These are phyloP conservation scores for Aspiorhynchus laticeps DNA, from an alignment of 2,113 vertebrate genomes.

Conservation along the genomic window DNA sequence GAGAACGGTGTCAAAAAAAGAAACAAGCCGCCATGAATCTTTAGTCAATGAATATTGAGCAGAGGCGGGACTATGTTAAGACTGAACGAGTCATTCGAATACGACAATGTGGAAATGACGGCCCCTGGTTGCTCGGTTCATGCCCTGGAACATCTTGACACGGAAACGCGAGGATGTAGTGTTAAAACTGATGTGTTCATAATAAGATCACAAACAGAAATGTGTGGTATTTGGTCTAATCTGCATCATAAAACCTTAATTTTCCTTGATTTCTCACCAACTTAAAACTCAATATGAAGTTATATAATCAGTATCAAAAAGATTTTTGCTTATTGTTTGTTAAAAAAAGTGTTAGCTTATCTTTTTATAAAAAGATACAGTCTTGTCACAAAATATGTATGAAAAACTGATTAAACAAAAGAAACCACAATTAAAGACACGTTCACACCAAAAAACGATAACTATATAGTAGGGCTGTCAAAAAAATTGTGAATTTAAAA, in stretches of 20 bases:
- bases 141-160: not conserved
- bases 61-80: not conserved
- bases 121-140: not conserved
- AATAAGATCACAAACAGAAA: not conserved
- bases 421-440: too few relatives aligned
- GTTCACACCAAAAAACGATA: too few relatives aligned
- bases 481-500: too few relatives aligned
- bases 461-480: too few relatives aligned
- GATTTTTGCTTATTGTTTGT: not conserved
- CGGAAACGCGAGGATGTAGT: not conserved
- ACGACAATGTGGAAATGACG: not conserved
- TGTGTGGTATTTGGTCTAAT: not conserved
- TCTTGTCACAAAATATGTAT: too few relatives aligned
- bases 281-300: not conserved
- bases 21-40: conserved; percentile 3
- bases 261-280: not conserved
- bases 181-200: not conserved
- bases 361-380: not conserved
- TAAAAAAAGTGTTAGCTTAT: too few relatives aligned
- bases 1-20: conserved; percentile 1
- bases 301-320: not conserved
- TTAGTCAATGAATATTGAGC: conserved; percentile 21
- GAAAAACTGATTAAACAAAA: too few relatives aligned
- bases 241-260: not conserved
- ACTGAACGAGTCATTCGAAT: not conserved